These are phyloP conservation scores for Poecilus cupreus DNA, from an alignment of 2,888 invertebrate species.

Conservation along the genomic window DNA sequence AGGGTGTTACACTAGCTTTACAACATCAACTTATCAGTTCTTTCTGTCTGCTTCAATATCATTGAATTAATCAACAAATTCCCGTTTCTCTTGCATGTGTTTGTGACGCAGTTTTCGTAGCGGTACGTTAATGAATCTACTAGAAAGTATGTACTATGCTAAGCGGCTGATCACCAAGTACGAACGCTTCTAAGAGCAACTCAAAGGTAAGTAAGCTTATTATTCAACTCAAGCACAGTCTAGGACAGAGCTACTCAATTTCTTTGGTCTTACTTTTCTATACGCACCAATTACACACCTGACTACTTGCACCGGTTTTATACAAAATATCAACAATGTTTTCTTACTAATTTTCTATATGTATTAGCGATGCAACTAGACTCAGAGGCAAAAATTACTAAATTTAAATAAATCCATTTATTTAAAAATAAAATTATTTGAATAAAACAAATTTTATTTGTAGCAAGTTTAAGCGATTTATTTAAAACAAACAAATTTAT, in stretches of 20 bases:
- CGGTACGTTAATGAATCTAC: constrained; percentile 40
- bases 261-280: neutral
- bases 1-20: no score
- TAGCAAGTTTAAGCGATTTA: no score
- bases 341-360: no score
- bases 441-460: no score
- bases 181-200: neutral
- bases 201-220: constrained; percentile 33
- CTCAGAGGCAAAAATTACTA: no score
- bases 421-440: no score
- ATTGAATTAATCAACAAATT: neutral
- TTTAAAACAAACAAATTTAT: no score
- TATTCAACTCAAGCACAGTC: constrained; percentile 14
- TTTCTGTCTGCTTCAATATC: constrained; percentile 56
- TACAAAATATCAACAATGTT: no score
- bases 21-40: neutral
- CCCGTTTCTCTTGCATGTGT: constrained; percentile 46
- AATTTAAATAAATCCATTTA: no score
- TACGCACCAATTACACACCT: neutral
- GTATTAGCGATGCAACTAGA: no score
- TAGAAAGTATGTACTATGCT: constrained; percentile 38
- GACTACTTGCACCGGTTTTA: no score
- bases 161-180: constrained; percentile 47
- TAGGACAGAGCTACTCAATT: constrained; percentile 47
- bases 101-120: constrained; percentile 48